These are phyloP conservation scores for Dysdera silvatica DNA, from an alignment of 1,140 invertebrate genomes.

Conservation along the genomic window DNA sequence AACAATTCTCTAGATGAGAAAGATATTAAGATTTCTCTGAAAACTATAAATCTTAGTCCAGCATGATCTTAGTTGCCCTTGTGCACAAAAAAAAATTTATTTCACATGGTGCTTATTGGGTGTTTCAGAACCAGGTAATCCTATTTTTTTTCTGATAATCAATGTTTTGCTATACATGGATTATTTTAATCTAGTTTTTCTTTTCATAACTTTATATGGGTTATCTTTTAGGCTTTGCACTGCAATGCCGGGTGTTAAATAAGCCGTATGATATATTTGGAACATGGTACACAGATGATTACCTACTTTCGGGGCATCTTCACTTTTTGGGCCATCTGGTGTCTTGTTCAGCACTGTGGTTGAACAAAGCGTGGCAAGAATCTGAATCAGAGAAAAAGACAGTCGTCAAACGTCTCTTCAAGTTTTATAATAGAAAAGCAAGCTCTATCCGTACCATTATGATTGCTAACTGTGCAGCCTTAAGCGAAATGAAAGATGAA, in stretches of 20 bases:
- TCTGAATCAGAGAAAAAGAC: constrained; percentile 70
- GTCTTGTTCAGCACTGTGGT: constrained; percentile 68
- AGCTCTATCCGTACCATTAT: constrained; percentile 68
- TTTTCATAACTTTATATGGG: neutral
- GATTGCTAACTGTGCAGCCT: constrained; percentile 65
- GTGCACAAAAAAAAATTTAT: no score
- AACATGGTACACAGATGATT: constrained; percentile 76
- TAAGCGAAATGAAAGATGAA: neutral
- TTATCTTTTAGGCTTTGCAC: constrained; percentile 39
- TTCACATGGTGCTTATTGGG: no score
- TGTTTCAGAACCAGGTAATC: no score
- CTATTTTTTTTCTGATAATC: no score
- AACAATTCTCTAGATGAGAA: no score
- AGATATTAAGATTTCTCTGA: no score
- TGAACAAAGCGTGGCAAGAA: constrained; percentile 71
- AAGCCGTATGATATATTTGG: constrained; percentile 85
- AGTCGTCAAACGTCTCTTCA: constrained; percentile 66
- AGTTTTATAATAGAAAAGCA: constrained; percentile 73
- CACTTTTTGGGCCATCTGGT: constrained; percentile 70
- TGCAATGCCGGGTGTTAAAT: constrained; percentile 72
- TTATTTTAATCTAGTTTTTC: no score
- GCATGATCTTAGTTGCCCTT: no score
- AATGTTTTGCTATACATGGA: no score
- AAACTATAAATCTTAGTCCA: no score
- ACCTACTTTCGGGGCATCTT: constrained; percentile 70